phyloP scores from a whole-genome alignment of 2,888 invertebrate genomes.

The Drosophila fungiperda region DNA sequence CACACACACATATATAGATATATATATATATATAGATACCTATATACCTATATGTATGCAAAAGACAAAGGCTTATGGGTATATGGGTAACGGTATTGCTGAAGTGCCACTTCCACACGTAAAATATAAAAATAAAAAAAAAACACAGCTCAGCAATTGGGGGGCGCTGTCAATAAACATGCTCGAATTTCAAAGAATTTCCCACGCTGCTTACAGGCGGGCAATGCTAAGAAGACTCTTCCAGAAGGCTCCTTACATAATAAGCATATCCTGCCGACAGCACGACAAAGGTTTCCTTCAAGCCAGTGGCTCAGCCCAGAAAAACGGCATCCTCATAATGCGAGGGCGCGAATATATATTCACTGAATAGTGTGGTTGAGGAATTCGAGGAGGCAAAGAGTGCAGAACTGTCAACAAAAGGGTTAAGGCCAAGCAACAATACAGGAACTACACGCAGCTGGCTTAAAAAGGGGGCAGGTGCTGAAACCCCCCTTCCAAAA shows the following conservation, averaged over 20 bases:
- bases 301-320: neutral
- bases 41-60: slow-evolving; percentile 48
- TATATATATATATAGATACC: neutral
- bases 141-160: neutral
- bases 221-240: neutral
- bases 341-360: slow-evolving; percentile 17
- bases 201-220: slow-evolving; percentile 74
- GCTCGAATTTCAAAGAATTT: slow-evolving; percentile 80
- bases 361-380: slow-evolving; percentile 5
- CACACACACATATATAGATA: slow-evolving; percentile 14
- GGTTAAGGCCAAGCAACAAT: slow-evolving; percentile 59
- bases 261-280: slow-evolving; percentile 58
- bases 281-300: slow-evolving; percentile 60
- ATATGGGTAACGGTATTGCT: slow-evolving; percentile 46
- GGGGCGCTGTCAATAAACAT: slow-evolving; percentile 58
- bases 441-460: slow-evolving; percentile 54
- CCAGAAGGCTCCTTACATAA: slow-evolving; percentile 42
- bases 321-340: slow-evolving; percentile 57
- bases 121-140: slow-evolving; percentile 18
- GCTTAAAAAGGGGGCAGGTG: slow-evolving; percentile 39
- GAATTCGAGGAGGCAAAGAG: slow-evolving; percentile 4
- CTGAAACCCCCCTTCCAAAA: slow-evolving; percentile 5
- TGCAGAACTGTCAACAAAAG: slow-evolving; percentile 59
- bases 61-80: slow-evolving; percentile 20
- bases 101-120: slow-evolving; percentile 51